A percentile compares a stretch with the other conserved stretches of the same genome.
phyloP scores from a whole-genome alignment of 2,888 invertebrate species.

The Cephus rjabovi region DNA sequence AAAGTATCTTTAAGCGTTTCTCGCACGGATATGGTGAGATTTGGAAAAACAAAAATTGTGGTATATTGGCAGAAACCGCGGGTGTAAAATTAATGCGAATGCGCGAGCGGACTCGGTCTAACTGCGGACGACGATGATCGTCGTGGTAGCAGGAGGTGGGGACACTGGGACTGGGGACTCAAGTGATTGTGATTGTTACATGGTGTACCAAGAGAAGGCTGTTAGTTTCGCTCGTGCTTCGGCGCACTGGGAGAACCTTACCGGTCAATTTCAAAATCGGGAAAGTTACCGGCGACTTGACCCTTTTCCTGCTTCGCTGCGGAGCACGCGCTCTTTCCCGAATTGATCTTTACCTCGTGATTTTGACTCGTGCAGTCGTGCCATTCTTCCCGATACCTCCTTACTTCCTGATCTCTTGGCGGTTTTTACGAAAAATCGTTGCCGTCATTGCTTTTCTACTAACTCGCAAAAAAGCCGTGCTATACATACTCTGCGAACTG shows the following conservation, averaged over 20 bases:
- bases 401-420: not conserved
- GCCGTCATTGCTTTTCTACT: not conserved
- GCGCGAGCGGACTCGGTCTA: constrained; percentile 64
- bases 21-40: not conserved
- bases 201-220: constrained; percentile 27
- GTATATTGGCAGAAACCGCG: constrained; percentile 20
- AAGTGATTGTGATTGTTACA: constrained; percentile 26
- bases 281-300: constrained; percentile 35
- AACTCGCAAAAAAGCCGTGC: not conserved
- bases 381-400: not conserved
- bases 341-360: not conserved
- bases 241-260: constrained; percentile 9
- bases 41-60: not conserved
- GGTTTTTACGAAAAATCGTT: not conserved
- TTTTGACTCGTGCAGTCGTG: not conserved
- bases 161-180: constrained; percentile 43
- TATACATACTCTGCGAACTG: not conserved
- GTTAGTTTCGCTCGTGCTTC: constrained; percentile 9
- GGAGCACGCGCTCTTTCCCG: not conserved
- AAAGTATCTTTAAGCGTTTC: not conserved
- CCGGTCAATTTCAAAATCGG: constrained; percentile 44
- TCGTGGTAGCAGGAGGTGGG: constrained; percentile 39
- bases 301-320: constrained; percentile 12
- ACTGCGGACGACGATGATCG: constrained; percentile 60
- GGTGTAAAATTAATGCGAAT: constrained; percentile 59